phyloP scores from a whole-genome alignment of 2,113 vertebrate genomes.

The Xenopus laevis region DNA sequence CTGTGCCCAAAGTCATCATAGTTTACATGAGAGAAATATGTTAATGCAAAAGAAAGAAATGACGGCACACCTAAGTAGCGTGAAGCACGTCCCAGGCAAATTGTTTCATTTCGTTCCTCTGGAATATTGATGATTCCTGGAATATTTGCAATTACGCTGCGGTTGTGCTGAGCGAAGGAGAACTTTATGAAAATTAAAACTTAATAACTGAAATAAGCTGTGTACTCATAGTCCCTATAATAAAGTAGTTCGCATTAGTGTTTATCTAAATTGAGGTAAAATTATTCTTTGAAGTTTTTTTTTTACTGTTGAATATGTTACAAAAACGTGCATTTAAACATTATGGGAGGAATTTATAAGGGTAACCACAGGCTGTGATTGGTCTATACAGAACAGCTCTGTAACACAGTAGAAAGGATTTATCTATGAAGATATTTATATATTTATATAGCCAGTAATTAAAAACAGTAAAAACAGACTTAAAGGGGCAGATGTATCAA shows the following conservation, averaged over 20 bases:
- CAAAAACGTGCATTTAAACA: no score
- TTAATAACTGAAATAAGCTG: background rate
- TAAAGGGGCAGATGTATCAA: no score
- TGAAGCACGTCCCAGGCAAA: background rate
- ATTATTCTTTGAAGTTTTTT: background rate
- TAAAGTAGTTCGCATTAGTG: background rate
- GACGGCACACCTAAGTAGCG: background rate
- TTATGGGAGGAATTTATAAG: no score
- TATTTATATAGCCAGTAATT: no score
- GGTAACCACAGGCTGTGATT: no score
- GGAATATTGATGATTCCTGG: background rate
- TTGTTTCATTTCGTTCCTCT: slow-evolving; percentile 2
- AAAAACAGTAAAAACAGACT: no score
- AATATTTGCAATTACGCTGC: background rate
- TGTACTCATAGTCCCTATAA: background rate
- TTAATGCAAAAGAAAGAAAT: background rate
- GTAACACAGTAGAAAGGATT: no score
- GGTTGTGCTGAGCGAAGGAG: background rate
- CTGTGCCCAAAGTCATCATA: background rate
- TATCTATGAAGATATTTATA: no score
- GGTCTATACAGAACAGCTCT: no score
- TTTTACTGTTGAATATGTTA: background rate
- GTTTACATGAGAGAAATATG: background rate
- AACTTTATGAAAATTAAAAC: background rate
- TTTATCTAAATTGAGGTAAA: background rate